Percentiles rank a stretch among this genome's conserved stretches.
These are phyloP conservation scores for Cosmopolites sordidus DNA, from an alignment of 2,888 invertebrate genomes.

Conservation along the genomic window DNA sequence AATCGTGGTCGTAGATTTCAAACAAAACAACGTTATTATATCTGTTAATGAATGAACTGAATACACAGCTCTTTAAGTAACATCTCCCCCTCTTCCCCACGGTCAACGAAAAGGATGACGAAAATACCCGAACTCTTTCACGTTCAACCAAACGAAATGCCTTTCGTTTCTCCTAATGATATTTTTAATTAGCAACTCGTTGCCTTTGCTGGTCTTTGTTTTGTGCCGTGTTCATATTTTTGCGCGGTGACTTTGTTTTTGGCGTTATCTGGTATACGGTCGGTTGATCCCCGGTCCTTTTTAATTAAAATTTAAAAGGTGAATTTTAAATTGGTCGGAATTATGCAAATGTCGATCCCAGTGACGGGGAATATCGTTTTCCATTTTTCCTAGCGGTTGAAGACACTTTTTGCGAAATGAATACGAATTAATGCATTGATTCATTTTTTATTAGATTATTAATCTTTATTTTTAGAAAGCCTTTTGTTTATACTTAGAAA, in stretches of 20 bases:
- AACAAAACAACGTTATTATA: too few species aligned
- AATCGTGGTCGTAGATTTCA: too few species aligned
- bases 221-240: slow-evolving; percentile 19
- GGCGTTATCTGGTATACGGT: slow-evolving; percentile 19
- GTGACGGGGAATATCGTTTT: slow-evolving; percentile 9
- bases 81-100: too few species aligned
- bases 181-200: slow-evolving; percentile 20
- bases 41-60: too few species aligned
- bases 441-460: too few species aligned
- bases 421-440: too few species aligned
- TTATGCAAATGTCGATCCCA: slow-evolving; percentile 16
- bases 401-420: too few species aligned
- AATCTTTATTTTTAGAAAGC: too few species aligned
- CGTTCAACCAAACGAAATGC: neutral
- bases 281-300: slow-evolving; percentile 14
- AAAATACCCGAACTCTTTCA: slow-evolving; percentile 4
- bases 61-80: too few species aligned
- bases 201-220: slow-evolving; percentile 8
- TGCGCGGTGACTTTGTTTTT: slow-evolving; percentile 15
- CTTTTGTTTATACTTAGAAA: too few species aligned
- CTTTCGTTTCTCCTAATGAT: slow-evolving; percentile 9
- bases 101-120: too few species aligned
- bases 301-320: slow-evolving; percentile 22
- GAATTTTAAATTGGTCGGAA: slow-evolving; percentile 20
- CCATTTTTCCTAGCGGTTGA: too few species aligned